Evolutionary conservation across 2,888 invertebrate species (phyloP).

Genomic region (Zygaena filipendulae): DNA sequence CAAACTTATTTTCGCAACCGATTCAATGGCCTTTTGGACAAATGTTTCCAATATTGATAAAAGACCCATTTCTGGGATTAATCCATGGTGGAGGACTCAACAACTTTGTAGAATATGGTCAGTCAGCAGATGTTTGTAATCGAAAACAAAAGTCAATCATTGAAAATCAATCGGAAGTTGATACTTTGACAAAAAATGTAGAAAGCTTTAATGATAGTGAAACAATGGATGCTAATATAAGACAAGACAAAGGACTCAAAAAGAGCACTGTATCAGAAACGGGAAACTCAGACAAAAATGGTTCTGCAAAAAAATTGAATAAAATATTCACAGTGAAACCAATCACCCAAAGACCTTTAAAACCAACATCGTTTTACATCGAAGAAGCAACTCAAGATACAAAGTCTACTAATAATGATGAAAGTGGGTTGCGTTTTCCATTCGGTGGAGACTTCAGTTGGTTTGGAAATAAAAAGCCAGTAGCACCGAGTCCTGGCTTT

Average conservation of each 20-base stretch:
- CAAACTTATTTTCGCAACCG: slow-evolving; percentile 23
- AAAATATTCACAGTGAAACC: slow-evolving; percentile 31
- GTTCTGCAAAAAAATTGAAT: slow-evolving; percentile 25
- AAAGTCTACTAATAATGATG: slow-evolving; percentile 26
- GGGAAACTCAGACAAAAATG: slow-evolving; percentile 25
- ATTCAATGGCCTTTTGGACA: slow-evolving; percentile 60
- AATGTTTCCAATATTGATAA: slow-evolving; percentile 67
- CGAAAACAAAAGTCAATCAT: slow-evolving; percentile 36
- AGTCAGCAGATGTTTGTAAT: slow-evolving; percentile 61
- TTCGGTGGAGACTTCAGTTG: slow-evolving; percentile 29
- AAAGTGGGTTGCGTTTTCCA: slow-evolving; percentile 33
- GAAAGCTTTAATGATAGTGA: slow-evolving; percentile 4
- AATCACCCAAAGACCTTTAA: slow-evolving; percentile 23
- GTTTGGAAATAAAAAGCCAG: slow-evolving; percentile 38
- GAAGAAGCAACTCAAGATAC: slow-evolving; percentile 23
- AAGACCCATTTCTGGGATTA: slow-evolving; percentile 64
- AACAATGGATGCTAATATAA: slow-evolving; percentile 16
- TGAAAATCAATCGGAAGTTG: slow-evolving; percentile 8
- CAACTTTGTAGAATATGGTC: slow-evolving; percentile 69
- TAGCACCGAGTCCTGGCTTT: slow-evolving; percentile 68
- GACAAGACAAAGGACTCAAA: slow-evolving; percentile 37
- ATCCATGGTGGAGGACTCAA: slow-evolving; percentile 59
- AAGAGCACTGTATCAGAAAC: slow-evolving; percentile 35
- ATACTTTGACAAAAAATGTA: slow-evolving; percentile 12
- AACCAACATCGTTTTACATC: slow-evolving; percentile 24